A percentile compares a stretch with the other conserved stretches of the same genome.
Conservation (phyloP, 2,797 vertebrate species). For the Dryobates pubescens region DNA sequence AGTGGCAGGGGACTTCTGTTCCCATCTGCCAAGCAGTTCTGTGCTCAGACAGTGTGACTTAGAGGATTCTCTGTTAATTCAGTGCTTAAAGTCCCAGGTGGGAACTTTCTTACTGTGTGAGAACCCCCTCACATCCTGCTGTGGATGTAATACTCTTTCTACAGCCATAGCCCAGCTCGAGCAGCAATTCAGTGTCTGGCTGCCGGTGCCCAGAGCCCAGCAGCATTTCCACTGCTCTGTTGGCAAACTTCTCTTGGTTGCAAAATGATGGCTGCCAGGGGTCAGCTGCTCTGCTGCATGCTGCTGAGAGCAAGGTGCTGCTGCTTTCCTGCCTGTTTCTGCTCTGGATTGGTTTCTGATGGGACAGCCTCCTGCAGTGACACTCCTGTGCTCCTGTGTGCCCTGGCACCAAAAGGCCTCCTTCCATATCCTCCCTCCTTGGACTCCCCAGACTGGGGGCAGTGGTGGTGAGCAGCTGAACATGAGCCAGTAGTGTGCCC, state of each 20-base stretch:
- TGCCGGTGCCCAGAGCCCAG: background rate
- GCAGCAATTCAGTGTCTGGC: background rate
- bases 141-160: background rate
- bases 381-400: background rate
- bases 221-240: background rate
- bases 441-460: too few species aligned
- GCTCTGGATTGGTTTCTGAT: background rate
- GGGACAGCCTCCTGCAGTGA: background rate
- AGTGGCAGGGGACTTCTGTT: background rate
- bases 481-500: too few species aligned
- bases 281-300: background rate
- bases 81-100: background rate
- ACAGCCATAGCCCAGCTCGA: background rate
- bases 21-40: background rate
- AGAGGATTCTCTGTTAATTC: background rate
- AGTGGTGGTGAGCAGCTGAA: too few species aligned
- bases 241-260: background rate
- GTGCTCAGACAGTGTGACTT: background rate
- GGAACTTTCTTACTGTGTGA: background rate
- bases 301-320: background rate
- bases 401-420: background rate
- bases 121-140: background rate
- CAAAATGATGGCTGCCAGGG: background rate
- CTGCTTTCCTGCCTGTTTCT: background rate
- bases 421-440: background rate